Base-by-base conservation (phyloP, 2,113 vertebrate genomes). In the Syngnathoides biaculeatus region DNA sequence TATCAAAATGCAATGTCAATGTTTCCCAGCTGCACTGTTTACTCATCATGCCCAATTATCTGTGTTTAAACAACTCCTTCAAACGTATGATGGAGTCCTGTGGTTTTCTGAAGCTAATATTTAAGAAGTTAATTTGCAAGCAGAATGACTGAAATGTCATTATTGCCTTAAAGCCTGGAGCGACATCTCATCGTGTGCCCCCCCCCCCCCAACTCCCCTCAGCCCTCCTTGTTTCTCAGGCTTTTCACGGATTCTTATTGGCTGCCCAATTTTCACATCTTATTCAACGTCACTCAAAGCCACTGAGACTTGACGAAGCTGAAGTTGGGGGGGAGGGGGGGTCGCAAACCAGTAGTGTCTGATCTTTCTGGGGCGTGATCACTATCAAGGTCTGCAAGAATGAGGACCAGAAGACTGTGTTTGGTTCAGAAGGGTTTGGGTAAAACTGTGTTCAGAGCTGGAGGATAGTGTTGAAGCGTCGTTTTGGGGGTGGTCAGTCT, bases 1-100 rank as follows among this genome's bases (percentile, higher is more conserved):
- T n/a, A 88, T 88, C 81, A 89, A 84, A 87, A 90, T 85, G 77
- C 82, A 84, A 85, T 84, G 22, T 22, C 63, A 75, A 86, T 72
- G 74, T 80, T 78, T 84, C 22, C 53, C 50, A 6, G 75, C 74
- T 62, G 48, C 66, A 64, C 74, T 83, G 87, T 87, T 88, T 81
- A 71, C 82, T 85, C 79, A 80, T 86, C 79, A 81, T 53, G 75
- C 57, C 81, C 84, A 81, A 87, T 86, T 80, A 85, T 74, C 78
- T 69, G 65, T 74, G 66, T 73, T 79, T 74, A 70, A 79, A 79
- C 63, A 76, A 58, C 69, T 68, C 48, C 38, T 84, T 56, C 17
- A 2, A 57, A 57, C 17, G 10, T 52, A 52, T 22, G 9, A 52
- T 47, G 5, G 26, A 30, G 55, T 27, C 24, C 14, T 57, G 52